Evolutionary conservation across 2,113 vertebrate species (phyloP).

Genomic region (Aegithalos caudatus): DNA sequence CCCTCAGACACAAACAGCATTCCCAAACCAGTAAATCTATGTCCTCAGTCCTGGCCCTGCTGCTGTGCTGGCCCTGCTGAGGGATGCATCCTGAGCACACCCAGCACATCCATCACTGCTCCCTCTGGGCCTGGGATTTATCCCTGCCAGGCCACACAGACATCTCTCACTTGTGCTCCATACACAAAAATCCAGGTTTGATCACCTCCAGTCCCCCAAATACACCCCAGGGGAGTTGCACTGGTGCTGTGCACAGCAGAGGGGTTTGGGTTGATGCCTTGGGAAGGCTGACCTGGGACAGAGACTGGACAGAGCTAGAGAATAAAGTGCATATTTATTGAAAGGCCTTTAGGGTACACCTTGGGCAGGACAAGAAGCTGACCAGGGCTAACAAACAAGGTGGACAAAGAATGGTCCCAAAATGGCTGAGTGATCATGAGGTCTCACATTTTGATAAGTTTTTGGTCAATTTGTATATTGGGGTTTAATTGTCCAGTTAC

Average conservation of each 20-base stretch:
- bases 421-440: no score
- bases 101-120: neutral
- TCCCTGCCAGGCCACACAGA: rapidly evolving
- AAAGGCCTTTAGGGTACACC: neutral
- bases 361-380: neutral
- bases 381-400: neutral
- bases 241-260: neutral
- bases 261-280: neutral
- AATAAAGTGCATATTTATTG: neutral
- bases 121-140: neutral
- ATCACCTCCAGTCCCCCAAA: neutral
- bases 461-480: neutral
- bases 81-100: neutral
- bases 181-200: neutral
- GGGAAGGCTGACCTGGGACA: neutral
- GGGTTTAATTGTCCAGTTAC: neutral
- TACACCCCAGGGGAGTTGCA: rapidly evolving
- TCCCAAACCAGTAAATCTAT: neutral
- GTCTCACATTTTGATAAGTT: neutral
- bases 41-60: neutral
- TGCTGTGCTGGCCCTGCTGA: neutral
- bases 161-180: neutral
- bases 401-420: neutral
- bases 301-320: neutral
- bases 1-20: neutral